These are phyloP conservation scores for Gallinago solitaria DNA, from an alignment of 2,797 vertebrate genomes.

Conservation along the genomic window DNA sequence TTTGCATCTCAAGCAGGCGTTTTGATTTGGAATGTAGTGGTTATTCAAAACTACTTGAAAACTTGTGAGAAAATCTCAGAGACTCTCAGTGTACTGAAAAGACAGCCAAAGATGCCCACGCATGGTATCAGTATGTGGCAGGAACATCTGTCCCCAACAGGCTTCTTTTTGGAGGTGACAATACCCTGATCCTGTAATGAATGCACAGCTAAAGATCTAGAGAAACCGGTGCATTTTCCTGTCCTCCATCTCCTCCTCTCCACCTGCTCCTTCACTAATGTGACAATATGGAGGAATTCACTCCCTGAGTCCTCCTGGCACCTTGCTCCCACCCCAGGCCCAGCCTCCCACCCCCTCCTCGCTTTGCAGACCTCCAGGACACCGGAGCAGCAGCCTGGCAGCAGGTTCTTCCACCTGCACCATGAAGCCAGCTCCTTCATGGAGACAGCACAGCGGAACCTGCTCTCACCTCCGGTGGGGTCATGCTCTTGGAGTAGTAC, in stretches of 20 bases:
- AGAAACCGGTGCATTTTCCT: neutral
- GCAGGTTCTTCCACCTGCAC: neutral
- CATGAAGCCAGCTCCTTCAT: neutral
- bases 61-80: neutral
- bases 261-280: neutral
- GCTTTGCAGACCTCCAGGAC: neutral
- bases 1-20: neutral
- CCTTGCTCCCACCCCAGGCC: neutral
- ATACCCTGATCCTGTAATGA: neutral
- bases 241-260: neutral
- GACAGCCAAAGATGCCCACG: neutral
- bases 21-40: neutral
- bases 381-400: neutral
- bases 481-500: slow-evolving; percentile 86
- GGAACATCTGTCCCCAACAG: neutral
- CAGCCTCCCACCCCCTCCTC: neutral
- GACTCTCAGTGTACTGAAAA: neutral
- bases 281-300: neutral
- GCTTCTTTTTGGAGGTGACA: neutral
- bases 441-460: neutral
- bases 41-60: neutral
- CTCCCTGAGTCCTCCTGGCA: fast-evolving
- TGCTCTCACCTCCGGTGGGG: slow-evolving; percentile 78
- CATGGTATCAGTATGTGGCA: neutral
- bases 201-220: neutral